A percentile compares a stretch with the other conserved stretches of the same genome.
Conservation (phyloP, 2,888 invertebrate species). For the Tineola bisselliella region DNA sequence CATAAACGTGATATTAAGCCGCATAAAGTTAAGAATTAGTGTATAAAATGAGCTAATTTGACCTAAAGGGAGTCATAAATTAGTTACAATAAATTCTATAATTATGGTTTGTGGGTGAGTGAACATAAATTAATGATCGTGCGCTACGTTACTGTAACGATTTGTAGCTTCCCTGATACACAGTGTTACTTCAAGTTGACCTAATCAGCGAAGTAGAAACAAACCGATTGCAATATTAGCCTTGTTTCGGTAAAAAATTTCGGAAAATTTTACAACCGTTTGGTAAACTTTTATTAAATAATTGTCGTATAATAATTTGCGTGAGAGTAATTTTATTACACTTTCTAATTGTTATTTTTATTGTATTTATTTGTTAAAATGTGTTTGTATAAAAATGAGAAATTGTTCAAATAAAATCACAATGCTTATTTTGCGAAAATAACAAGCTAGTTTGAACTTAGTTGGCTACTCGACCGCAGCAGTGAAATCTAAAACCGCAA, state of each 20-base stretch:
- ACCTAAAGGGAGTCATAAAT: not conserved
- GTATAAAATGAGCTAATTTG: no score
- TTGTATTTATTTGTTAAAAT: no score
- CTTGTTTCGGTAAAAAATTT: not conserved
- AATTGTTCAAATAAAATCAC: not conserved
- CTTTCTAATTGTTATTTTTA: no score
- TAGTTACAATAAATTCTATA: not conserved
- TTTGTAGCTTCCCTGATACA: not conserved
- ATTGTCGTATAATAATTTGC: no score
- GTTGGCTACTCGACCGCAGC: constrained; percentile 42
- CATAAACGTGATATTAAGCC: no score
- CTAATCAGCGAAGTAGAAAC: constrained; percentile 32
- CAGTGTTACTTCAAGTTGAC: not conserved
- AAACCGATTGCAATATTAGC: constrained; percentile 31
- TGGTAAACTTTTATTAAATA: no score
- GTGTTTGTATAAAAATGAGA: no score
- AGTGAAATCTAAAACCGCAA: constrained; percentile 41
- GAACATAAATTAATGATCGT: not conserved
- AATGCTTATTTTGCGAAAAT: not conserved
- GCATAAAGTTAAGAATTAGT: no score
- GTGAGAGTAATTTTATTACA: no score
- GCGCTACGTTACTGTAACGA: not conserved
- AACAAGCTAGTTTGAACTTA: not conserved
- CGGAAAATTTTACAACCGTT: no score
- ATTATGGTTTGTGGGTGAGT: not conserved